Percentiles rank a stretch among this genome's conserved stretches.
Evolutionary conservation across 2,888 invertebrate species (phyloP).

Genomic region (Tiphia femorata): DNA sequence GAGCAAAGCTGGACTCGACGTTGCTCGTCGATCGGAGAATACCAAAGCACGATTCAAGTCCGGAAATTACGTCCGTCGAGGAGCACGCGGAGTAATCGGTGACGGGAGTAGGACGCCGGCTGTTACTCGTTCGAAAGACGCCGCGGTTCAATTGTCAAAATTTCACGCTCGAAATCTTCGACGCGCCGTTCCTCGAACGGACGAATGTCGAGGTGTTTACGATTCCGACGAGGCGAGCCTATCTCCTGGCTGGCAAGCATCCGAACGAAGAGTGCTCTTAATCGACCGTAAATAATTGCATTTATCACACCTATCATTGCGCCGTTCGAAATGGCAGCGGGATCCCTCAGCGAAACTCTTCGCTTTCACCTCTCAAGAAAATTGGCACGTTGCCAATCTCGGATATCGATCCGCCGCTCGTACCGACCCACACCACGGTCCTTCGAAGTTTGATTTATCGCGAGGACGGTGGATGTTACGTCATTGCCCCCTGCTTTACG

Average conservation of each 20-base stretch:
- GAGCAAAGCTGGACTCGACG: no score
- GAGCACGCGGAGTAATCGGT: no score
- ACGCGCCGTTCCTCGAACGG: no score
- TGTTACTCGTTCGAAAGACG: no score
- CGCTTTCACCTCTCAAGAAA: constrained; percentile 57
- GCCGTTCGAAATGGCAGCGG: neutral
- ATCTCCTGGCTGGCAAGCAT: neutral
- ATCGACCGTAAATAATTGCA: constrained; percentile 69
- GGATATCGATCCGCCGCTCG: constrained; percentile 41
- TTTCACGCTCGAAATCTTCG: constrained; percentile 3
- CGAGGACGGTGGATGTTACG: constrained; percentile 35
- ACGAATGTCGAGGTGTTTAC: no score
- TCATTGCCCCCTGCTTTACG: constrained; percentile 27
- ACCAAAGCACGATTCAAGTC: no score
- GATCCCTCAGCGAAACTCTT: constrained; percentile 26
- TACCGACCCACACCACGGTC: constrained; percentile 4
- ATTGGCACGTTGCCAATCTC: constrained; percentile 55
- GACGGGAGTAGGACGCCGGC: no score
- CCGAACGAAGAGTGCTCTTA: constrained; percentile 56
- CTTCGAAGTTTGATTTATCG: constrained; percentile 42
- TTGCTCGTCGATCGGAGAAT: no score
- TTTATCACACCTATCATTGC: constrained; percentile 67
- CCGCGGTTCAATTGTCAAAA: no score
- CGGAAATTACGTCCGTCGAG: no score
- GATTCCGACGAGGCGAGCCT: no score